Evolutionary conservation across 2,888 invertebrate species (phyloP).

Genomic region (Plusia festucae): DNA sequence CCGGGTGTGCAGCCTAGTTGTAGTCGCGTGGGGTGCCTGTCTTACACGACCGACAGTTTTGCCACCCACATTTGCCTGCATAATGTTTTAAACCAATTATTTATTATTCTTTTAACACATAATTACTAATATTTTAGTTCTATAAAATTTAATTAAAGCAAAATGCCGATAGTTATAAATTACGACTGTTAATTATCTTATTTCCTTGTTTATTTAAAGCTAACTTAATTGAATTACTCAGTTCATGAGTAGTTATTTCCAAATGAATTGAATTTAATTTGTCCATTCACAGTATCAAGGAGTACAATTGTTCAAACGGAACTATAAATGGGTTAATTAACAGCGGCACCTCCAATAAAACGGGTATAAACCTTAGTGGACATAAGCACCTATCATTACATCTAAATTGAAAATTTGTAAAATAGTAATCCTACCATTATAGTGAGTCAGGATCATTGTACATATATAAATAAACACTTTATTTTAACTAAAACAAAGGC

Average conservation of each 20-base stretch:
- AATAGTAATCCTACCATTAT: slow-evolving; percentile 17
- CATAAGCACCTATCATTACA: slow-evolving; percentile 39
- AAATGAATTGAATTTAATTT: slow-evolving; percentile 16
- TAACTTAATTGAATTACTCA: not conserved
- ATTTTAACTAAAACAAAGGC: not conserved
- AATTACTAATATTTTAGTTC: not conserved
- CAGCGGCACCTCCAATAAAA: slow-evolving; percentile 59
- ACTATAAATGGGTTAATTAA: slow-evolving; percentile 65
- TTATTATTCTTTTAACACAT: slow-evolving; percentile 4
- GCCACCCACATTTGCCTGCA: slow-evolving; percentile 62
- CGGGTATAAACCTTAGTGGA: slow-evolving; percentile 60
- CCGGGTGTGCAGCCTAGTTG: slow-evolving; percentile 58
- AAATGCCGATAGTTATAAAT: not conserved
- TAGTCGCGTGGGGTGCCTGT: slow-evolving; percentile 67
- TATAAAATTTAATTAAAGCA: not conserved
- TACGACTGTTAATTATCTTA: not conserved
- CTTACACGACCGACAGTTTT: slow-evolving; percentile 62
- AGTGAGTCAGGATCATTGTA: not conserved
- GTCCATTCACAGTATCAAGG: slow-evolving; percentile 54
- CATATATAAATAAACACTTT: not conserved
- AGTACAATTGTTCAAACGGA: slow-evolving; percentile 59
- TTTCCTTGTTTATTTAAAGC: not conserved
- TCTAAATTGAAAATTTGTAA: slow-evolving; percentile 43
- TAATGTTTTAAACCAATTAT: slow-evolving; percentile 29
- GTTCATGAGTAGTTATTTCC: not conserved